These are phyloP conservation scores for Helicorthomorpha holstii DNA, from an alignment of 1,140 invertebrate species.

Conservation along the genomic window DNA sequence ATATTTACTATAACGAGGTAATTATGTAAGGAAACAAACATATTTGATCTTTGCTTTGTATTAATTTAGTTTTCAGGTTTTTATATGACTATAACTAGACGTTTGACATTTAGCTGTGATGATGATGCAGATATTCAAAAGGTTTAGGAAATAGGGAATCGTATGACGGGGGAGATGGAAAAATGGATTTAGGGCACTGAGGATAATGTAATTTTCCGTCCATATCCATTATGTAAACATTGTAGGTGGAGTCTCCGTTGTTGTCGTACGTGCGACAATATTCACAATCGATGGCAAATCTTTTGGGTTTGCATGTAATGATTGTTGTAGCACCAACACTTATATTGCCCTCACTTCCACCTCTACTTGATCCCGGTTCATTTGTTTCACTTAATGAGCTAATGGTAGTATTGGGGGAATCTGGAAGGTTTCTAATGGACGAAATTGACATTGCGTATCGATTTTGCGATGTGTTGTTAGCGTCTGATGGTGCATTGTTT, in stretches of 20 bases:
- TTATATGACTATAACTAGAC: too few relatives aligned
- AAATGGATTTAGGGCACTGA: background rate
- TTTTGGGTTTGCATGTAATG: too few relatives aligned
- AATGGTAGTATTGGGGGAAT: background rate
- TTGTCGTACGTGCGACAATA: too few relatives aligned
- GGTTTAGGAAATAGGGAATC: background rate
- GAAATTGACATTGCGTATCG: background rate
- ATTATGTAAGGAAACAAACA: too few relatives aligned
- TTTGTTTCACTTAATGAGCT: background rate
- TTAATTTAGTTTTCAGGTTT: too few relatives aligned
- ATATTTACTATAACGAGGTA: too few relatives aligned
- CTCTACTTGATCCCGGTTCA: background rate
- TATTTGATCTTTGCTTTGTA: too few relatives aligned
- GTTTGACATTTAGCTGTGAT: too few relatives aligned
- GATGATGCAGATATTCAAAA: too few relatives aligned
- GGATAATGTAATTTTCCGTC: background rate
- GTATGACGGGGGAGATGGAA: background rate
- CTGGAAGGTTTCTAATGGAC: background rate
- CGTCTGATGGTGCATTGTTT: background rate
- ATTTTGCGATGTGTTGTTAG: background rate
- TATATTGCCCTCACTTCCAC: background rate
- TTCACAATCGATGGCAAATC: too few relatives aligned
- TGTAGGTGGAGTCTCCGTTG: too few relatives aligned
- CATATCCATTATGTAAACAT: background rate
- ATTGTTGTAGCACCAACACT: background rate